These are phyloP conservation scores for Agrilus mali DNA, from an alignment of 2,888 invertebrate species.

Conservation along the genomic window DNA sequence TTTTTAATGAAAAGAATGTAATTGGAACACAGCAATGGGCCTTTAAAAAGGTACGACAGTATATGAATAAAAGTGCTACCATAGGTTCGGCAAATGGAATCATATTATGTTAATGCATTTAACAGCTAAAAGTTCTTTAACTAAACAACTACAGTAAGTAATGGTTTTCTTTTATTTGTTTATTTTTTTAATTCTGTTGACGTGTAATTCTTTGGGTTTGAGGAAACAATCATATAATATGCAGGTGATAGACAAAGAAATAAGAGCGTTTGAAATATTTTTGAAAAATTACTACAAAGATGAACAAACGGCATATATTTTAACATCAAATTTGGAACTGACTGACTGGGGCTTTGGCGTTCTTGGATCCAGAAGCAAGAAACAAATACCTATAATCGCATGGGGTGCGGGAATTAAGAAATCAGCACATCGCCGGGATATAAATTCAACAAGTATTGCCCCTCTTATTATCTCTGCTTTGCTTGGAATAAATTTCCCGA, in stretches of 20 bases:
- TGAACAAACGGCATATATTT: constrained; percentile 68
- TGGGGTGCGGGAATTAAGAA: constrained; percentile 84
- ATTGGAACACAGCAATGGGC: constrained; percentile 79
- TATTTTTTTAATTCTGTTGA: constrained; percentile 28
- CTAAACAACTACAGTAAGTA: constrained; percentile 86
- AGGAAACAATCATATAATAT: constrained; percentile 69
- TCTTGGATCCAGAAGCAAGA: constrained; percentile 78
- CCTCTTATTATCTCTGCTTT: constrained; percentile 80
- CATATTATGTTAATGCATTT: constrained; percentile 85
- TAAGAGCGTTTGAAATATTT: constrained; percentile 50
- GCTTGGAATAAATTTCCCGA: constrained; percentile 75
- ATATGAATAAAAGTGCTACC: constrained; percentile 26
- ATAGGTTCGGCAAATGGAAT: constrained; percentile 39
- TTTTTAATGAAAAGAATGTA: constrained; percentile 47
- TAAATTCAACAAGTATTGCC: constrained; percentile 86
- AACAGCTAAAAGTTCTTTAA: constrained; percentile 86
- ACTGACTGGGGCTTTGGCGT: constrained; percentile 98
- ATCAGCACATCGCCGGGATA: constrained; percentile 41
- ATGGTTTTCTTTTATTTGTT: constrained; percentile 23
- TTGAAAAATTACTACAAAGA: constrained; percentile 65
- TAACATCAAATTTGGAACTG: constrained; percentile 98
- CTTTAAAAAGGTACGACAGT: constrained; percentile 40
- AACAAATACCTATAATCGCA: constrained; percentile 80
- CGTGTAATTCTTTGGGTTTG: constrained; percentile 29
- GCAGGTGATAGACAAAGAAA: constrained; percentile 61